Evolutionary conservation across 2,888 invertebrate species (phyloP), one percentile per base, ranked within the genome.

Genomic region (Stenoptilia bipunctidactyla): DNA sequence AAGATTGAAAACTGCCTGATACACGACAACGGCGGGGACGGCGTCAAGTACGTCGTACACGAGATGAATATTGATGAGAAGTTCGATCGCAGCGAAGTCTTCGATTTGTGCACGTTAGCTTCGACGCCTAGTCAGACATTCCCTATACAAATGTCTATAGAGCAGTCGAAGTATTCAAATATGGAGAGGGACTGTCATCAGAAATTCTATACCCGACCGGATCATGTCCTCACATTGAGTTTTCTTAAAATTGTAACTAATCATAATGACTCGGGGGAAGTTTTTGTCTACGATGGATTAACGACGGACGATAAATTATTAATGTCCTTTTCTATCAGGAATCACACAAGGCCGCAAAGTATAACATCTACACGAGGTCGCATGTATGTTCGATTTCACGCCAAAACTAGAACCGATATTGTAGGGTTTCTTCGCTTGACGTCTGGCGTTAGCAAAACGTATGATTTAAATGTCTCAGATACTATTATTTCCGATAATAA

Each of bases 21-120:
- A 10, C 88, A 88, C 47, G 91, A 92, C 52, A 98, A 97, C 68
- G 94, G 92, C 3, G 96, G 91, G 1, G 97, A 97, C 68, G 97
- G 97, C 15, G 80, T 98, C 39, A 91, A 93, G 66, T 96, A 93
- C 66, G 88, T 94, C 12, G 91, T 92, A 40, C 91, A 93, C 54
- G 93, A 95, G 71, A 87, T 91, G 60, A 86, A 90, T 47, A 89
- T 91, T 2, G 90, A 92, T 48, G 90, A 92, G 57, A 87, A 89
- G 52, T 85, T 89, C 36, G 92, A 93, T 68, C 86, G 92, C 42
- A 88, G 89, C 39, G 90, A 92, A 53, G 88, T 93, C 50, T 90
- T 89, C 51, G 95, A 96, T 64, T 89, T 96, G 50, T 96, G 96
- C 67, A 92, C 92, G 1, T 83, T 94, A 39, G 93, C 95, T 0